These are phyloP conservation scores for Scylla paramamosain DNA, from an alignment of 1,140 invertebrate species.

Conservation along the genomic window DNA sequence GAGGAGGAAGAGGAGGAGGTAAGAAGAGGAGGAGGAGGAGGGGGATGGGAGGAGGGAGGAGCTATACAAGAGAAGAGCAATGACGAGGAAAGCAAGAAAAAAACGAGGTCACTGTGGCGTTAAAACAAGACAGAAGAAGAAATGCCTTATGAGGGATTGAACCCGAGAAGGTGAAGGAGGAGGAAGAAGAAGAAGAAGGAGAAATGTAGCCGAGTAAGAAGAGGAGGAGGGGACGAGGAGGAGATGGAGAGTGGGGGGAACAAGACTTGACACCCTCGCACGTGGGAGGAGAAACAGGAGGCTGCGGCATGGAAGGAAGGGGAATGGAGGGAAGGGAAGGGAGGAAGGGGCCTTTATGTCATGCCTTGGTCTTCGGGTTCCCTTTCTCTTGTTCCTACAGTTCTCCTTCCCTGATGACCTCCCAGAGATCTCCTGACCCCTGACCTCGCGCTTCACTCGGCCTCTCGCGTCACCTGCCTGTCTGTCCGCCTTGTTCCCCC, in stretches of 20 bases:
- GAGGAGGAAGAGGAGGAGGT: slow-evolving; percentile 37
- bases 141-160: too few relatives aligned
- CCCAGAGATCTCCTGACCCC: not conserved
- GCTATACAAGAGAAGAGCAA: not conserved
- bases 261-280: slow-evolving; percentile 38
- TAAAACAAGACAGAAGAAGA: too few relatives aligned
- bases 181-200: not conserved
- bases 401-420: not conserved
- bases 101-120: too few relatives aligned
- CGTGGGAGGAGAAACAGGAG: slow-evolving; percentile 40
- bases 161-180: too few relatives aligned
- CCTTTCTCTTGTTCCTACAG: not conserved
- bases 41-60: not conserved
- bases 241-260: not conserved
- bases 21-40: slow-evolving; percentile 36
- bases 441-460: not conserved
- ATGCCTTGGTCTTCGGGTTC: slow-evolving; percentile 32
- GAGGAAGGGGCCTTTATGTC: not conserved
- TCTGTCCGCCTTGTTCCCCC: not conserved
- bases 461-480: not conserved
- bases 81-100: too few relatives aligned
- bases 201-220: not conserved
- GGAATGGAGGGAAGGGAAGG: not conserved
- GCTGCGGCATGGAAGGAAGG: not conserved
- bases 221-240: not conserved